Base-by-base conservation (phyloP, 2,888 invertebrate genomes). In the Spilarctia lutea region DNA sequence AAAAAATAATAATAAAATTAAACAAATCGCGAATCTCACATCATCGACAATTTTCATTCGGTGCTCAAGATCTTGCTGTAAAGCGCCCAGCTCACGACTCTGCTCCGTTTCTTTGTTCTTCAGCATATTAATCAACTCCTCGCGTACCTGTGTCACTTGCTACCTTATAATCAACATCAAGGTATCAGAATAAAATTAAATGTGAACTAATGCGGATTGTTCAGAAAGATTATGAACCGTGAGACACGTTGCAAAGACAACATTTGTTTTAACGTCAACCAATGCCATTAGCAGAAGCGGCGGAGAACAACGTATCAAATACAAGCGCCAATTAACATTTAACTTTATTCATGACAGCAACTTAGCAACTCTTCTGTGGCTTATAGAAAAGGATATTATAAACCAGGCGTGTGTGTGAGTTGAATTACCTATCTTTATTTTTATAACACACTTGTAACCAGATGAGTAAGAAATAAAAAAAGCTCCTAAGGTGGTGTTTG, bases 51-150 rank as follows among this genome's bases (percentile, higher is more conserved):
- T 91, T 91, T 92, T 94, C 95, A 96, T 96, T 81, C 96, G 91
- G 81, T 93, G 92, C 71, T 94, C 93, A 72, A 96, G 92, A 77
- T 96, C 95, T 79, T 94, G 91, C 78, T 96, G 95, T 78, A 95
- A 85, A 11, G 90, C 87, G 24, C 89, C 81, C 42, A 96, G 89
- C 82, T 96, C 95, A 72, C 94, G 95, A 85, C 96, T 96, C 83
- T 96, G 94, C 76, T 96, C 92, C 0, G 96, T 91, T 81, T 96
- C 96, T 82, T 96, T 96, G 81, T 96, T 96, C 87, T 97, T 96
- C 77, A 97, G 90, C 90, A 97, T 94, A 68, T 94, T 96, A 81
- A 97, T 96, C 80, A 97, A 89, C 83, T 97, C 97, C 80, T 97
- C 96, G 18, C 96, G 94, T 27, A 96, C 96, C 93, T 96, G 96